Evolutionary conservation across 2,113 vertebrate genomes (phyloP).

Genomic region (Oenanthe oenanthe): DNA sequence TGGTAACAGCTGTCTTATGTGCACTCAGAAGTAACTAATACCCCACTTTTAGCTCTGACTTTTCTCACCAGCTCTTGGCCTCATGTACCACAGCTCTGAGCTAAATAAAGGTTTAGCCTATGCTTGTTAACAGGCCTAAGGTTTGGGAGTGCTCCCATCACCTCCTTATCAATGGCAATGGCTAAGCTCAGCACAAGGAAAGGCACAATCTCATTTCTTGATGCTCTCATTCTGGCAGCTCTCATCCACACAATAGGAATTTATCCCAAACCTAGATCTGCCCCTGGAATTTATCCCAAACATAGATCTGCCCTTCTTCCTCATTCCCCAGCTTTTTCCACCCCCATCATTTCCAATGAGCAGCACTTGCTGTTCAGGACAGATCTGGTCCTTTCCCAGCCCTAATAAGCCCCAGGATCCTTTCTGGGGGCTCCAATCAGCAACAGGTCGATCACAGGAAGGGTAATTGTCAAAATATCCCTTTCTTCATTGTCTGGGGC

Average conservation of each 20-base stretch:
- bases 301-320: background rate
- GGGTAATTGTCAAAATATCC: background rate
- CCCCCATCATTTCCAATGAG: background rate
- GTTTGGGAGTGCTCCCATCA: background rate
- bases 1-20: background rate
- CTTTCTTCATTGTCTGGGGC: background rate
- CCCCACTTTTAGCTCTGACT: background rate
- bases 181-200: background rate
- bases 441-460: background rate
- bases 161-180: background rate
- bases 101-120: background rate
- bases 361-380: background rate
- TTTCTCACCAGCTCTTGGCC: background rate
- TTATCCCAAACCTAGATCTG: background rate
- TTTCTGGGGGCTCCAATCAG: background rate
- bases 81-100: background rate
- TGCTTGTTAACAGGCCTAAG: background rate
- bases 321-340: background rate
- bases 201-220: background rate
- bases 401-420: background rate
- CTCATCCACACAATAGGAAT: rapidly evolving
- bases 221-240: no score
- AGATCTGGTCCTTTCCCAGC: background rate
- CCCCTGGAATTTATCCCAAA: background rate
- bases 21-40: background rate